phyloP scores from a whole-genome alignment of 2,797 vertebrate genomes.

The Rhinogobio ventralis region DNA sequence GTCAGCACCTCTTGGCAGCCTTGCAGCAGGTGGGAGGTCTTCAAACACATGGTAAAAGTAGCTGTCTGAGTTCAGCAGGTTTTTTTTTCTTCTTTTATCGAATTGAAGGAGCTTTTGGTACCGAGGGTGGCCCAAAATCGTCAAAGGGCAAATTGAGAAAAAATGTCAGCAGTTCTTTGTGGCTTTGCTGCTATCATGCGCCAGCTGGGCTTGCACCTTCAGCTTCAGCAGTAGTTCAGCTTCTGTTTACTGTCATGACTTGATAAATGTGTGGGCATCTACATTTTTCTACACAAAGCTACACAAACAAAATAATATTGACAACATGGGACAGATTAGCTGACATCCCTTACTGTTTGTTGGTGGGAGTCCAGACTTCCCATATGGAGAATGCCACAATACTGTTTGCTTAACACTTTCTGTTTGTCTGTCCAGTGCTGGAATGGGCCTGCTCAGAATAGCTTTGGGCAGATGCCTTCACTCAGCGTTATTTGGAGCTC shows the following conservation, averaged over 20 bases:
- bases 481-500: constrained; percentile 80
- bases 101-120: constrained; percentile 15
- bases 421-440: constrained; percentile 62
- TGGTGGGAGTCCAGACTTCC: not conserved
- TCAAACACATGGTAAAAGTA: constrained; percentile 37
- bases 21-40: constrained; percentile 67
- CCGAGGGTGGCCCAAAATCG: not conserved
- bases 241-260: constrained; percentile 37
- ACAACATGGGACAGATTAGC: not conserved
- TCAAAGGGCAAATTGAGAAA: constrained; percentile 37
- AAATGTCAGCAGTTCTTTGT: constrained; percentile 26
- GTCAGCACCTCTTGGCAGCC: constrained; percentile 69
- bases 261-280: not conserved
- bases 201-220: not conserved
- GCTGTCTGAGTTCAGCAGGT: constrained; percentile 21
- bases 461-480: constrained; percentile 79
- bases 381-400: constrained; percentile 3
- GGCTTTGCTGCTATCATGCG: not conserved
- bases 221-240: constrained; percentile 27
- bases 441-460: constrained; percentile 83
- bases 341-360: not conserved
- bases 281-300: not conserved
- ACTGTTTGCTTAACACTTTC: constrained; percentile 54
- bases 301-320: not conserved
- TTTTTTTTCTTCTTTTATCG: constrained; percentile 38